Evolutionary conservation across 2,113 vertebrate genomes (phyloP), one percentile per base, ranked within the genome.

Genomic region (Hippocampus barbouri): DNA sequence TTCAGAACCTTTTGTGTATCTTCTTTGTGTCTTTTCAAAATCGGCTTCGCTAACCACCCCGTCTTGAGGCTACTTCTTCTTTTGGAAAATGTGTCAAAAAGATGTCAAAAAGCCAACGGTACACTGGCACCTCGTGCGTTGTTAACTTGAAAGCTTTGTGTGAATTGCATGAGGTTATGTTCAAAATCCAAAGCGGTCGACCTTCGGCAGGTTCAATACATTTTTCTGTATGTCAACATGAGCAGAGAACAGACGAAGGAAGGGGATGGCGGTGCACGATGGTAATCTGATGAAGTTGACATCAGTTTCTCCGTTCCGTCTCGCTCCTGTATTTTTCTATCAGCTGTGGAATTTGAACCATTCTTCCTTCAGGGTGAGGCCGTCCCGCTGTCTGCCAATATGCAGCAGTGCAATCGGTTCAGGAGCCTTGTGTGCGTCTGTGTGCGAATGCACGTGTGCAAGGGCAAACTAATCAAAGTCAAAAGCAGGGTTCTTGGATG

Each of bases 271-370:
- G 40, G 27, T 9, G 68, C 34, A 68, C 30, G 40, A 53, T 57
- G 45, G 12, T 14, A 69, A 73, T 78, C 60, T 68, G n/a, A 72
- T 57, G 63, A 70, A 66, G 81, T 53, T 82, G 80, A 89, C 83
- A 86, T 85, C 80, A 83, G 83, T 78, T 87, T 72, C 81, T 83
- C 71, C 9, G 18, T 71, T 81, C 53, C 53, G 60, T 76, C 78
- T 79, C 63, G 63, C 65, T 82, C 74, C 25, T 78, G 41, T 82
- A 78, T 87, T 87, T 87, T 89, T 87, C 73, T 86, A 80, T 88
- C 82, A 86, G 73, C 84, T 85, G 83, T 87, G 88, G 86, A 92
- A 91, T 91, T 89, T 83, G 72, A 89, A 88, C 80, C 78, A 81
- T 83, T 91, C 79, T 82, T 80, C 66, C 74, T 77, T 81, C 79